These are phyloP conservation scores for Pilophorus perplexus DNA, from an alignment of 2,888 invertebrate genomes.

Conservation along the genomic window DNA sequence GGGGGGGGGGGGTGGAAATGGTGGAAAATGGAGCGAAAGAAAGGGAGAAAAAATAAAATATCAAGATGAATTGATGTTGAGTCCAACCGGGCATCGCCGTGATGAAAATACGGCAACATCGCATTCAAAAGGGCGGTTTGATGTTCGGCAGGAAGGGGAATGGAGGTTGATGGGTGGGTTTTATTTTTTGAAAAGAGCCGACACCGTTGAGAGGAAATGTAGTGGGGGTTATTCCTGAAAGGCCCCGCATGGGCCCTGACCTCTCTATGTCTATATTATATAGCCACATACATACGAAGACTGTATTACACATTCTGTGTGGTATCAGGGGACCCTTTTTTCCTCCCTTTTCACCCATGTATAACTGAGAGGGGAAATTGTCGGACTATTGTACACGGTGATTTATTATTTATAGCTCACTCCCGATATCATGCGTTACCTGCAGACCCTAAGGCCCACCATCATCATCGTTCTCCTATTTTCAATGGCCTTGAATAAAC, in stretches of 20 bases:
- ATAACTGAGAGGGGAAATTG: no score
- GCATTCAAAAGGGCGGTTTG: neutral
- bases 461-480: no score
- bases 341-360: no score
- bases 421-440: neutral
- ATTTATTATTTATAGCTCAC: neutral
- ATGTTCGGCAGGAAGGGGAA: neutral
- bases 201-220: neutral
- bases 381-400: neutral
- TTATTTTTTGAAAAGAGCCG: neutral
- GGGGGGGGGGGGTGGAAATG: neutral
- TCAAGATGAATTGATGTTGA: neutral
- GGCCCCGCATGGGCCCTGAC: neutral
- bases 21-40: neutral
- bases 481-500: no score
- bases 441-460: neutral
- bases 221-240: neutral
- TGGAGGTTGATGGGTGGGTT: neutral
- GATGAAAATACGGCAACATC: neutral
- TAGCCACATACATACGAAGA: neutral
- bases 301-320: neutral
- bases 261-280: neutral
- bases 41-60: neutral
- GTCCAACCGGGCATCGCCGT: neutral
- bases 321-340: neutral